Conservation (phyloP, 2,113 vertebrate genomes). For the Zosterops lateralis region DNA sequence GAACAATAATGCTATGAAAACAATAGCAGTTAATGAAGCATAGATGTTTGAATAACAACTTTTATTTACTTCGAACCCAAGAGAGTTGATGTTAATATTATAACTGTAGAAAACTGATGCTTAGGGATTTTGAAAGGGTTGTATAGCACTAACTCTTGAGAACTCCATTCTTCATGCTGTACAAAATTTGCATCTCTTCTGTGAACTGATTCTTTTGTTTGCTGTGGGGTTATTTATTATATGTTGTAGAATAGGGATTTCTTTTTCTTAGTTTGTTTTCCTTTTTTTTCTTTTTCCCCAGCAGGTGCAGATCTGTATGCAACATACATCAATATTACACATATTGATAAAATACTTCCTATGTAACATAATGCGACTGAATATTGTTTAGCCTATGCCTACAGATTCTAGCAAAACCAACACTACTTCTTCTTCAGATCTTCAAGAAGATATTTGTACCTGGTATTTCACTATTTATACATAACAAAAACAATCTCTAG, state of each 20-base stretch:
- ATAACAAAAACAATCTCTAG: background rate
- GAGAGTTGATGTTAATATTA: background rate
- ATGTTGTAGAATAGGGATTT: fast-evolving
- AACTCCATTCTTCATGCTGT: background rate
- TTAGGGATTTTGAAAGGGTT: background rate
- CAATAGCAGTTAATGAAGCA: background rate
- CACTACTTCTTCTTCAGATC: background rate
- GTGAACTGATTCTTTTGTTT: background rate
- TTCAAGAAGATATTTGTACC: background rate
- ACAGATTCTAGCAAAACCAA: background rate
- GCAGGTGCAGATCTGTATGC: background rate
- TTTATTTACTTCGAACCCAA: background rate
- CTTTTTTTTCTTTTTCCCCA: background rate
- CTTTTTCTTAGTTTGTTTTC: background rate
- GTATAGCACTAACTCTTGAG: background rate
- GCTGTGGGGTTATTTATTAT: background rate
- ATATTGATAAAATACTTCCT: background rate
- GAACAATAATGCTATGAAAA: background rate
- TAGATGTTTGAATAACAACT: background rate
- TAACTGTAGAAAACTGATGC: background rate
- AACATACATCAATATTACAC: background rate
- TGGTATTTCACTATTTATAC: background rate
- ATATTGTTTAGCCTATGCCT: background rate
- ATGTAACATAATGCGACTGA: background rate
- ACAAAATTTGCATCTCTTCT: background rate